Evolutionary conservation across 1,140 invertebrate species (phyloP).

Genomic region (Orussus abietinus): DNA sequence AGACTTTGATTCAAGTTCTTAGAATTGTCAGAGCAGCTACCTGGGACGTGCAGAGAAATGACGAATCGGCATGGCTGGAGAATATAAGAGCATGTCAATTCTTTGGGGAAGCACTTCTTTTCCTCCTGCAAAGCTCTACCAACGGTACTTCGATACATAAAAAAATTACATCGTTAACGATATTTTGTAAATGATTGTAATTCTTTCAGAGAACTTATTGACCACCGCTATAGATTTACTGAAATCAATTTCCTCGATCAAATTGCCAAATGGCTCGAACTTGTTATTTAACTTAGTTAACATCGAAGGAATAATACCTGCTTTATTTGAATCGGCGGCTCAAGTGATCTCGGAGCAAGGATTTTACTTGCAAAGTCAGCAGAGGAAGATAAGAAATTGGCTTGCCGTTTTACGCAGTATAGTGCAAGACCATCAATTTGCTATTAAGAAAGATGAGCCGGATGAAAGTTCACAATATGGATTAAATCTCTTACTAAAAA

Average conservation of each 20-base stretch:
- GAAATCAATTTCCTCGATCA: conserved; percentile 20
- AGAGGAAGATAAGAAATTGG: conserved; percentile 30
- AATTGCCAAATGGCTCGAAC: conserved; percentile 9
- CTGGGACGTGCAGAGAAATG: conserved; percentile 52
- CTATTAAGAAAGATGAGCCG: conserved; percentile 11
- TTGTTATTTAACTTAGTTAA: conserved; percentile 26
- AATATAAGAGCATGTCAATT: conserved; percentile 48
- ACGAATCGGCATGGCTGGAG: conserved; percentile 50
- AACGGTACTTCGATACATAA: conserved; percentile 51
- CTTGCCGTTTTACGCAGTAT: conserved; percentile 22
- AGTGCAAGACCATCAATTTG: conserved; percentile 16
- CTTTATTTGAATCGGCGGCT: conserved; percentile 29
- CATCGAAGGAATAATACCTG: conserved; percentile 22
- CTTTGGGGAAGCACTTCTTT: conserved; percentile 57
- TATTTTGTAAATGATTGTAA: conserved; percentile 4
- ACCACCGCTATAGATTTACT: conserved; percentile 27
- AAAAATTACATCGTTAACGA: neutral
- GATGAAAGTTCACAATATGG: conserved; percentile 21
- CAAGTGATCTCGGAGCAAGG: conserved; percentile 22
- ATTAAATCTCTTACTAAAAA: conserved; percentile 21
- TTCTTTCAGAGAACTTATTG: conserved; percentile 37
- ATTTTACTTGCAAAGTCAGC: conserved; percentile 18
- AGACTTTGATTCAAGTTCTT: conserved; percentile 64
- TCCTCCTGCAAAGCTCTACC: conserved; percentile 65
- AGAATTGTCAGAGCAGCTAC: conserved; percentile 58